phyloP scores from a whole-genome alignment of 1,140 invertebrate genomes.

The Drosophila subpulchrella region DNA sequence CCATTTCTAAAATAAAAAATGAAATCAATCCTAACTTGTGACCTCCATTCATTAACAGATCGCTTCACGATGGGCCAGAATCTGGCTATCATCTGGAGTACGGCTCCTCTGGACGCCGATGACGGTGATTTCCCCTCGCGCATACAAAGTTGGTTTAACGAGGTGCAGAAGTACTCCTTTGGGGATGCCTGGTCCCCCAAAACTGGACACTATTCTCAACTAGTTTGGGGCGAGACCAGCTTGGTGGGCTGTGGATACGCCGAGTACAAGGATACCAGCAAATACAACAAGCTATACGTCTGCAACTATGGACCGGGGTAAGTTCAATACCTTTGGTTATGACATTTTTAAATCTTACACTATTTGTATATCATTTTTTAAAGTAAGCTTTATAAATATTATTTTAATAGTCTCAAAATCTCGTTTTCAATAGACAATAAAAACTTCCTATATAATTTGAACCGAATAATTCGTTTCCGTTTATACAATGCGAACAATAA shows the following conservation, averaged over 20 bases:
- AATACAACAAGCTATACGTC: conserved; percentile 93
- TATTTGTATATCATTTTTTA: too few species aligned
- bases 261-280: conserved; percentile 90
- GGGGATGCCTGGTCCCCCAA: conserved; percentile 87
- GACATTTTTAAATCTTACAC: background rate
- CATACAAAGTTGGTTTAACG: conserved; percentile 92
- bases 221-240: conserved; percentile 92
- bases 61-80: conserved; percentile 93
- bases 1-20: background rate
- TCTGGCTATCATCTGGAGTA: conserved; percentile 92
- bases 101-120: conserved; percentile 87
- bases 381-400: background rate
- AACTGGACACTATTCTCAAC: conserved; percentile 93
- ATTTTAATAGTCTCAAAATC: too few species aligned
- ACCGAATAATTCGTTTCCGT: background rate
- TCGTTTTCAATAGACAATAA: background rate
- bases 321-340: conserved; percentile 43
- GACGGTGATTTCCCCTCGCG: conserved; percentile 90
- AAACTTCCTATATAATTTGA: background rate
- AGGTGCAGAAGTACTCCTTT: conserved; percentile 90
- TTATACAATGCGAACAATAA: background rate
- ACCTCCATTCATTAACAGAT: conserved; percentile 81
- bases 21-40: background rate
- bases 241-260: conserved; percentile 92
- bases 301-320: conserved; percentile 94